These are phyloP conservation scores for Acipenser transmontanus DNA, from an alignment of 2,797 vertebrate species.

Conservation along the genomic window DNA sequence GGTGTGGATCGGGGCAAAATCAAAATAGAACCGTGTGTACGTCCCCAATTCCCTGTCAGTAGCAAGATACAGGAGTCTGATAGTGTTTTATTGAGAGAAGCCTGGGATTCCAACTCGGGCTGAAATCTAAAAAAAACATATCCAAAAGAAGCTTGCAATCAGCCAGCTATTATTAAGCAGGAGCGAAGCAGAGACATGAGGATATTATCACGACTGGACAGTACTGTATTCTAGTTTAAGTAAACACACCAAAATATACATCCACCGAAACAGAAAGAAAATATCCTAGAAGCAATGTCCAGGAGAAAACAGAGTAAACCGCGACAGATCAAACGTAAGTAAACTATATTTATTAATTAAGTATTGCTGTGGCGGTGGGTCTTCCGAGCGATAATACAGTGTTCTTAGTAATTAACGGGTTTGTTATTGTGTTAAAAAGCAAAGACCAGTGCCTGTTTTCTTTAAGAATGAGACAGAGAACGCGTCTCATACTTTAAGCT, in stretches of 20 bases:
- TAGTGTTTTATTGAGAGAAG: constrained; percentile 11
- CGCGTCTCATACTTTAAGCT: no score
- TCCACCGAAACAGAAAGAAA: no score
- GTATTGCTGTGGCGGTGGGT: no score
- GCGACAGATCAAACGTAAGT: constrained; percentile 93
- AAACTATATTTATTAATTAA: no score
- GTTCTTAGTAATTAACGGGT: no score
- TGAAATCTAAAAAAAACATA: constrained; percentile 27
- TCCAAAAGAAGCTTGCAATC: constrained; percentile 33
- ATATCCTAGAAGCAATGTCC: constrained; percentile 66
- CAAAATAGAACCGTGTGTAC: no score
- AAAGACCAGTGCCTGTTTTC: no score
- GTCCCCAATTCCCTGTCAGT: constrained; percentile 5
- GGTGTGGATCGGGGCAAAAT: not conserved
- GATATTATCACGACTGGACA: constrained; percentile 48
- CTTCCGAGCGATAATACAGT: no score
- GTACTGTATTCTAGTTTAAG: constrained; percentile 36
- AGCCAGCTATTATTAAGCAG: constrained; percentile 38
- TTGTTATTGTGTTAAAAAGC: no score
- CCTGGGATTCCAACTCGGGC: constrained; percentile 18
- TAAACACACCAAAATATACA: no score
- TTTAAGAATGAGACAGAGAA: no score
- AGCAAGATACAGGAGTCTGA: constrained; percentile 6
- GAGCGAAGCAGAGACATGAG: constrained; percentile 57
- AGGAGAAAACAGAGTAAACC: constrained; percentile 96